Conservation (phyloP, 2,113 vertebrate species). For the Catharus minimus region DNA sequence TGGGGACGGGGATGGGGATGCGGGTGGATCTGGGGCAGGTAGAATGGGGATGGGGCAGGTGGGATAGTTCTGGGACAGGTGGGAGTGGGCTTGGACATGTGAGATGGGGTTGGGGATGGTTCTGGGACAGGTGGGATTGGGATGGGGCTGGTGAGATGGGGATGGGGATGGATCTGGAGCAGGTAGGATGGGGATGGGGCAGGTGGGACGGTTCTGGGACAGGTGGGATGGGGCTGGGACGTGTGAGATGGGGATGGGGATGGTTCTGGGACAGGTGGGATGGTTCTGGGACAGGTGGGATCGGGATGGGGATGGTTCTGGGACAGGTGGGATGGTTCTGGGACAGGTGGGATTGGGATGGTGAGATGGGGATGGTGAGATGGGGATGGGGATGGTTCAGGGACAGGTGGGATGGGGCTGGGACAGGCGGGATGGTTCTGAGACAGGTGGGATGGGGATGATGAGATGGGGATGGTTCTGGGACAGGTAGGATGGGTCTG, state of each 20-base stretch:
- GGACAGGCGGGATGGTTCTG: no score
- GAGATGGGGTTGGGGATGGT: background rate
- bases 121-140: background rate
- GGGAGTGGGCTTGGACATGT: no score
- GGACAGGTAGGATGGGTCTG: no score
- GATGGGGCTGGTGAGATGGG: fast-evolving
- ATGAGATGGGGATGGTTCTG: background rate
- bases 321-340: background rate
- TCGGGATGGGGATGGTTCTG: background rate
- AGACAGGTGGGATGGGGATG: no score
- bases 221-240: background rate
- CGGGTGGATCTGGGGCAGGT: background rate
- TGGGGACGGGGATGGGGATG: background rate
- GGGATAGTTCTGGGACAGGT: background rate
- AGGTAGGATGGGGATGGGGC: no score
- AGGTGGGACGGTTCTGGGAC: no score
- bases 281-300: no score
- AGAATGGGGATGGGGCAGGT: background rate
- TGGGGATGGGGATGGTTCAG: background rate
- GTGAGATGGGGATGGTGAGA: background rate
- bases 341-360: background rate
- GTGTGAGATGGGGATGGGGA: no score
- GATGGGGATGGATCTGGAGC: no score
- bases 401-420: background rate
- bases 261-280: background rate